Evolutionary conservation across 2,113 vertebrate species (phyloP).

Genomic region (Bos taurus): DNA sequence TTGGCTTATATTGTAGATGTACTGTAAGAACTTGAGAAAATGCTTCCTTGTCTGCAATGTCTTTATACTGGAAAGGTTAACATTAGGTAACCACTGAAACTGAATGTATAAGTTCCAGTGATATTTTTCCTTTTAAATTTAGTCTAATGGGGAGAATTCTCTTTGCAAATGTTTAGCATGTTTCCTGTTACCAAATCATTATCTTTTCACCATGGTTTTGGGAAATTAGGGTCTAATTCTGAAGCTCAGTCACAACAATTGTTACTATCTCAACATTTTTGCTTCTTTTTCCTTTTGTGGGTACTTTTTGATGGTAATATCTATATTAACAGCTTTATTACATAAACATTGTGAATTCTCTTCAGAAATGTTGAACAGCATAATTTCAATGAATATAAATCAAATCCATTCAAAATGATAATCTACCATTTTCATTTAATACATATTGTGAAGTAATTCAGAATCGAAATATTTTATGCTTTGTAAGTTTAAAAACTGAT

Average conservation of each 20-base stretch:
- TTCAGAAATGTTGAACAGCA: background rate
- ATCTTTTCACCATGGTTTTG: background rate
- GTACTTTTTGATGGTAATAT: background rate
- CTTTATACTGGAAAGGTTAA: background rate
- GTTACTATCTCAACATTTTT: background rate
- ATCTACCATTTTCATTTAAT: background rate
- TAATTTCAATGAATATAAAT: background rate
- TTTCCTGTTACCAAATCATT: background rate
- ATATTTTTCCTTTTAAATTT: background rate
- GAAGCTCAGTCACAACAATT: background rate
- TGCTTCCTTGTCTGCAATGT: background rate
- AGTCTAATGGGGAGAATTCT: background rate
- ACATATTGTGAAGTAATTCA: background rate
- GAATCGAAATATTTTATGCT: background rate
- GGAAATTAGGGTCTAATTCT: background rate
- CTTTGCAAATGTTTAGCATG: background rate
- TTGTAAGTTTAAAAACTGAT: background rate
- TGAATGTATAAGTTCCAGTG: background rate
- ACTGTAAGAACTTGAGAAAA: background rate
- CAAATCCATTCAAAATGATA: slow-evolving; percentile 6
- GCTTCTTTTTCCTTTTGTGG: background rate
- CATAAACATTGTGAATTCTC: background rate
- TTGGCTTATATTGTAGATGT: background rate
- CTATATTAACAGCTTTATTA: background rate
- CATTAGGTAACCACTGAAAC: background rate